Base-by-base conservation (phyloP, 2,888 invertebrate species). In the Uropetala carovei region DNA sequence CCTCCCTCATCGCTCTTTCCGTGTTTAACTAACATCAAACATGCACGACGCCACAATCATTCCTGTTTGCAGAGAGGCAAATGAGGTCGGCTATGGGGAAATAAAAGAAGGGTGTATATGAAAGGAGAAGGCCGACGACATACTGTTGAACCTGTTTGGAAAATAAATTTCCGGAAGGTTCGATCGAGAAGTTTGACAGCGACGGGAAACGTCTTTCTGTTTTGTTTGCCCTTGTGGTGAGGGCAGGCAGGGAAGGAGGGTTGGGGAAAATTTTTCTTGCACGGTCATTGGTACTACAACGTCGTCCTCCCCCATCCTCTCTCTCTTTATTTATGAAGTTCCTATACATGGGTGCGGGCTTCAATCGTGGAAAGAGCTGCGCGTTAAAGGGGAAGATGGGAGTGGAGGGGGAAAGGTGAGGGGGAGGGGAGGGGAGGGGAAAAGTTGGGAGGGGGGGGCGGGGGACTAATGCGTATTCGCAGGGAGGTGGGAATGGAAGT, bases 151-250 rank as follows among this genome's bases (percentile, higher is more conserved):
- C n/a, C 85, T 59, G 86, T 18, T 27, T 60, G 86, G 14, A 16
- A 60, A 86, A 86, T 86, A 30, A 86, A 86, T 27, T 27, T 14
- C 56, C 58, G 16, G 16, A 22, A 11, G 14, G 22, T 60, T 86
- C 86, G 86, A 86, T 86, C 30, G 60, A 86, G 86, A 14, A 16
- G 60, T 27, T 60, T 60, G 59, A 86, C 56, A 27, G 86, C 59
- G 27, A 27, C 11, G 86, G 27, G 4, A 86, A 86, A 86, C 60
- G 60, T 60, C 60, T 86, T 60, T 30, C 27, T 16, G 27, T 59
- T 86, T 30, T 27, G 86, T 30, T 60, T 27, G 59, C 27, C 22
- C 64, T n/a, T 22, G 27, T 16, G 60, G 11, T 8, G 10, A 60
- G 14, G 30, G 86, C n/a, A 85, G 30, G 82, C 13, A 22, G 30